Evolutionary conservation across 2,888 invertebrate species (phyloP), one percentile per base, ranked within the genome.

Genomic region (Argyresthia goedartella): DNA sequence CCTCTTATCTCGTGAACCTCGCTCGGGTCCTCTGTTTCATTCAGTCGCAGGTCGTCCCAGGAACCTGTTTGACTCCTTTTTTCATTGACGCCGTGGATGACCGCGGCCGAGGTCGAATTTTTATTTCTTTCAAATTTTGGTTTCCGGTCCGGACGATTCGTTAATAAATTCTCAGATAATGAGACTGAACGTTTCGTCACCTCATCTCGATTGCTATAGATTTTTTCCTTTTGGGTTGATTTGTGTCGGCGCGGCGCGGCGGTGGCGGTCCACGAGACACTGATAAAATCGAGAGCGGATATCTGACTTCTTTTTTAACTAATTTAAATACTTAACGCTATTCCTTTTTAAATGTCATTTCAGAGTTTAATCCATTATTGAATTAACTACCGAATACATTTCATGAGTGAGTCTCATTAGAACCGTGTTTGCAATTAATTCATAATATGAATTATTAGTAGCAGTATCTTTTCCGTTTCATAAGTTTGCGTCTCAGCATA

Each of bases 91-190:
- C 78, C 81, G 79, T 79, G 74, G 81, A 80, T 85, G 84, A 84
- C 85, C 85, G 84, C 82, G 79, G 76, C 78, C 74, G 84, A 84
- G 84, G 84, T 84, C 82, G 82, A 80, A 81, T 82, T 84, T 85
- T 85, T 85, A 84, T 85, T 85, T 85, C 80, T 84, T 85, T 84
- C 81, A 81, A 84, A 81, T 85, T 84, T 86, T 62, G 82, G 85
- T 86, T 86, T 85, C 84, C 85, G 85, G 85, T 85, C 82, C 73
- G 73, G 63, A 60, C 84, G 82, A 84, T 84, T 86, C 85, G 85
- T 86, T 86, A 86, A 86, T 86, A 86, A 86, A 86, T 86, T 86
- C 85, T 79, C 82, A 82, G 85, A 86, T 86, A 85, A 86, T 85
- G 85, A 85, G 84, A 82, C 84, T 84, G 85, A 86, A 82, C 85